Base-by-base conservation (phyloP, 1,140 invertebrate species). In the Monochamus saltuarius region DNA sequence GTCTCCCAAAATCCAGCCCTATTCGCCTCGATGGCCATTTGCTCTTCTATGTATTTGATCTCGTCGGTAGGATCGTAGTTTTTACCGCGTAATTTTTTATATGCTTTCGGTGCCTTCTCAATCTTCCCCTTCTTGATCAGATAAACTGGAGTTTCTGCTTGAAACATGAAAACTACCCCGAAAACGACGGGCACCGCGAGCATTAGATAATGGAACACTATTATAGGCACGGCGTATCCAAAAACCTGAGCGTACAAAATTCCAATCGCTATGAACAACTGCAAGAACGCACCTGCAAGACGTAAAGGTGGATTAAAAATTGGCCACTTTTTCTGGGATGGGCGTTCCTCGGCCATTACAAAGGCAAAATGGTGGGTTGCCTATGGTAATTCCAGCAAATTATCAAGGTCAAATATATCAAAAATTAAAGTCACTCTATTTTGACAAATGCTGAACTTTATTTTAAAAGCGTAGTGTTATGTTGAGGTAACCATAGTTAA, bases 21-120 rank as follows among this genome's bases (percentile, higher is more conserved):
- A 46, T 74, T 73, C 2, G 73, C 66, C 40, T 80, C 73, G 6
- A 17, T 16, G 10, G 65, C 62, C 1, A 11, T 43, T 17, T 60
- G 43, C 35, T 80, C 76, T 55, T 81, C 75, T 46, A 85, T 81
- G 14, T 73, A 73, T 2, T 74, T 64, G 4, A 86, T 70, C 75
- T 88, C 87, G 9, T 74, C 73, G 38, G 85, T 81, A 11, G 85
- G 71, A 60, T 91, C 81, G 42, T 85, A 88, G 1, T 86, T 72
- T 1, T 79, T 73, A 1, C 90, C 89, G 1, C 92, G 79, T 1
- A 95, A 77, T 79, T 82, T 87, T n/a, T 80, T 75, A 40, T 93
- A 76, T 1, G 86, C 81, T 22, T 80, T 77, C 19, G 83, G 78
- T 0, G 91, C 90, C 51, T 85, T 84, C 4, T 82, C 79, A 7